A percentile compares a stretch with the other conserved stretches of the same genome.
Evolutionary conservation across 1,140 invertebrate species (phyloP).

Genomic region (honey bee (Apis mellifera)): DNA sequence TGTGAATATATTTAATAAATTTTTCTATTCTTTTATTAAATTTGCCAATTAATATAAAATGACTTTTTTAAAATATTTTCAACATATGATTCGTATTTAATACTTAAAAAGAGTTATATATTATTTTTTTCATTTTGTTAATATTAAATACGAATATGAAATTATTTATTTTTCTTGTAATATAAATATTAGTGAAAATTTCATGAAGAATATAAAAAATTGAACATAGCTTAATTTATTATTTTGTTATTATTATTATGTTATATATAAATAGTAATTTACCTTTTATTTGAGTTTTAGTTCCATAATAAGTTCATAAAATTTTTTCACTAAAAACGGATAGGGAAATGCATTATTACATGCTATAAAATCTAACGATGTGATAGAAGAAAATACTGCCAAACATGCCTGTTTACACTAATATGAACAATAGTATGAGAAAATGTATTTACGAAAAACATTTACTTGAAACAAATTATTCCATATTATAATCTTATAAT

Average conservation of each 20-base stretch:
- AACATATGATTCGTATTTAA: background rate
- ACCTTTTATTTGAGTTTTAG: conserved; percentile 33
- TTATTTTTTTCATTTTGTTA: background rate
- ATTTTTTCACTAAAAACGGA: conserved; percentile 32
- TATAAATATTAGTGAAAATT: background rate
- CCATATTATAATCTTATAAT: background rate
- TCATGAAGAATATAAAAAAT: conserved; percentile 4
- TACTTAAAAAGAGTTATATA: background rate
- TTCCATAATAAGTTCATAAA: conserved; percentile 20
- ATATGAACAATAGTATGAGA: conserved; percentile 44
- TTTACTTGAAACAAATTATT: conserved; percentile 14
- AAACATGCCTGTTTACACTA: conserved; percentile 64
- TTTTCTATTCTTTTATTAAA: background rate
- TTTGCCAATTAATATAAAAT: background rate
- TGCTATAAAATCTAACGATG: conserved; percentile 54
- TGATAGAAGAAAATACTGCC: conserved; percentile 52
- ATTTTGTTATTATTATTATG: background rate
- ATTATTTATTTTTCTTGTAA: background rate
- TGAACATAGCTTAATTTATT: background rate
- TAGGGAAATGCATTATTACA: conserved; percentile 53
- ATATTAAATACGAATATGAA: conserved; percentile 5
- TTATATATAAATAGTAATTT: conserved; percentile 28
- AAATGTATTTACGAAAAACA: conserved; percentile 16
- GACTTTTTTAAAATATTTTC: background rate
- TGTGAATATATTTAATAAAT: background rate